These are phyloP conservation scores for Torymus tubicola DNA, from an alignment of 2,888 invertebrate species.

Conservation along the genomic window DNA sequence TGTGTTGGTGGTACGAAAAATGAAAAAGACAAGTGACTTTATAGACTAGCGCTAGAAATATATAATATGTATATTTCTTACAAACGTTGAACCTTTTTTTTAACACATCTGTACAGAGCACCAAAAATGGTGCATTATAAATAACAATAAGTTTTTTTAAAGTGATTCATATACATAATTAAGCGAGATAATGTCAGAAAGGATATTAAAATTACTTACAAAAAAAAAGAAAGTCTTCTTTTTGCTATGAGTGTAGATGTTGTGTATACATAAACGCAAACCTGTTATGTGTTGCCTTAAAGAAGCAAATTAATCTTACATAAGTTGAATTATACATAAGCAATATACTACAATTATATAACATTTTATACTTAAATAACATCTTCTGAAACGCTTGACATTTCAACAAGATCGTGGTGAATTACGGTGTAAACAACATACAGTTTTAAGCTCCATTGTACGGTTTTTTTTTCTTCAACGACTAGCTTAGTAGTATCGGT, in stretches of 20 bases:
- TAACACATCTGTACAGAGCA: conserved; percentile 49
- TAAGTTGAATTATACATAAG: conserved; percentile 30
- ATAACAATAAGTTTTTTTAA: conserved; percentile 51
- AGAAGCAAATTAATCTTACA: conserved; percentile 39
- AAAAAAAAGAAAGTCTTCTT: conserved; percentile 19
- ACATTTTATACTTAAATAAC: conserved; percentile 39
- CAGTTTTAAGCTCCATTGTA: conserved; percentile 21
- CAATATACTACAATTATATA: conserved; percentile 47
- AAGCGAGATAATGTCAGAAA: conserved; percentile 24
- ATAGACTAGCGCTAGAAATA: conserved; percentile 45
- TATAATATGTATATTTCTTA: conserved; percentile 54
- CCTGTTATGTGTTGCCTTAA: conserved; percentile 7
- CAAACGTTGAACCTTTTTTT: conserved; percentile 47
- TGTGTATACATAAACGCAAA: conserved; percentile 27
- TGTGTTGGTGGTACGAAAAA: neutral
- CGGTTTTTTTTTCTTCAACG: conserved; percentile 5
- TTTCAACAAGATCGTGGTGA: conserved; percentile 23
- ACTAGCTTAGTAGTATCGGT: conserved; percentile 29
- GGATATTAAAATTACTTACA: conserved; percentile 38
- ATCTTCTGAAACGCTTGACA: conserved; percentile 19
- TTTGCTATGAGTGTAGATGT: too few relatives aligned
- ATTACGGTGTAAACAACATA: conserved; percentile 22
- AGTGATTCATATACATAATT: conserved; percentile 48
- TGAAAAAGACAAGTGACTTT: conserved; percentile 30
- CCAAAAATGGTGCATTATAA: conserved; percentile 37